Base-by-base conservation (phyloP, 1,140 invertebrate genomes). In the Zaprionus kolodkinae region DNA sequence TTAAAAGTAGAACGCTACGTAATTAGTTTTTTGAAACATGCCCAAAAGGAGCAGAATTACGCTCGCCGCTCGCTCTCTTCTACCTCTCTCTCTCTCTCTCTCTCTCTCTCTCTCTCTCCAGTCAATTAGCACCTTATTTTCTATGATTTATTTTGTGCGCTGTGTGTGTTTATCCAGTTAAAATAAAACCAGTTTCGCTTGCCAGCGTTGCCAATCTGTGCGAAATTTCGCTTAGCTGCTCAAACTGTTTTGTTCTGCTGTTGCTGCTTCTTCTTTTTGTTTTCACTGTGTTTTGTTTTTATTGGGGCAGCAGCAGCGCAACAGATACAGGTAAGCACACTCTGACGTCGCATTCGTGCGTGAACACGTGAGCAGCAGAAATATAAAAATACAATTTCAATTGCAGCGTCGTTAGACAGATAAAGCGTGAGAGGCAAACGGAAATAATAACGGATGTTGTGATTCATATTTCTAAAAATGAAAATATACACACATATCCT, bases 131-230 rank as follows among this genome's bases (percentile, higher is more conserved):
- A 86, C 78, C 67, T 73, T 82, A 75, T 82, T 79, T 67, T 71
- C 64, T 77, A 62, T 63, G 61, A 65, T 74, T 57, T 78, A 73
- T 65, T 65, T 71, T 67, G 60, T 70, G 38, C 54, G 61, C 54
- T 35, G 55, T 9, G 57, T 9, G 57, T 78, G 75, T 60, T 76
- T 69, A 81, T 71, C 65, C 64, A 40, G 40, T 15, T 64, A 43
- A 52, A 52, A 67, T 36, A 59, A 84, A 87, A 87, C 83, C 66
- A 50, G 84, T 86, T 86, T 83, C 2, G n/a, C 27, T 7, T 56
- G 63, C 75, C 84, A 74, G 84, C 74, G 84, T 86, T 86, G 83
- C 84, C 83, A 87, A 83, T 86, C 83, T 68, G 60, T 57, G 54
- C 38, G 27, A 80, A 84, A 76, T 83, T 79, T 79, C n/a, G 72